Evolutionary conservation across 1,140 invertebrate genomes (phyloP), one percentile per base, ranked within the genome.

Genomic region (Lerema accius): DNA sequence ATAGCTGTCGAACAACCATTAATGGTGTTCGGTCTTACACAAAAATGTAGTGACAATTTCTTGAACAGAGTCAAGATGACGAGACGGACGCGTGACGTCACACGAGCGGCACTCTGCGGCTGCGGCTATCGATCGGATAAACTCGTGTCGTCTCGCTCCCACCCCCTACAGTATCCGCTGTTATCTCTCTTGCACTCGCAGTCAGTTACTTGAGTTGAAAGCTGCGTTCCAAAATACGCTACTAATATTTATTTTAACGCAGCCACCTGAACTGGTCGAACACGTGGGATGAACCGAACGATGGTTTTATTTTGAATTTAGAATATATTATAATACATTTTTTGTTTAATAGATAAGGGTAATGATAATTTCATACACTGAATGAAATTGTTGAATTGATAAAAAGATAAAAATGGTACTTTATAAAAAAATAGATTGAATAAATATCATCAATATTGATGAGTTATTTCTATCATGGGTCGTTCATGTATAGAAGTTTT

Each of bases 171-270:
- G 59, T 65, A 65, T 49, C 73, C 55, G 68, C 15, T 53, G 58
- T 59, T 50, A 61, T 85, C 81, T 60, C 75, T 46, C 61, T 90
- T 72, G 53, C 78, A 71, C 82, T 50, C 62, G 66, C 55, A 50
- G 71, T 63, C 63, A 65, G 50, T 66, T 64, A 61, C 64, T 69
- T 71, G 69, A 76, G 68, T 78, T 73, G 78, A 84, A 84, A 81
- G 75, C 77, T 81, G 83, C 81, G 81, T 83, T 84, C 81, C 73
- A 73, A 86, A 89, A 85, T 86, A 90, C 86, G 86, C 82, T 89
- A 89, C 85, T 88, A 88, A 87, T 90, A 87, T 89, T 89, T 90
- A 90, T 90, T 87, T 90, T 87, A 90, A 89, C 85, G 76, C 82
- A 83, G 73, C 79, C 73, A 75, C 73, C 78, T 75, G 76, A 71